A percentile compares a stretch with the other conserved stretches of the same genome.
phyloP scores from a whole-genome alignment of 2,797 vertebrate species.

The Sebastes itinus region DNA sequence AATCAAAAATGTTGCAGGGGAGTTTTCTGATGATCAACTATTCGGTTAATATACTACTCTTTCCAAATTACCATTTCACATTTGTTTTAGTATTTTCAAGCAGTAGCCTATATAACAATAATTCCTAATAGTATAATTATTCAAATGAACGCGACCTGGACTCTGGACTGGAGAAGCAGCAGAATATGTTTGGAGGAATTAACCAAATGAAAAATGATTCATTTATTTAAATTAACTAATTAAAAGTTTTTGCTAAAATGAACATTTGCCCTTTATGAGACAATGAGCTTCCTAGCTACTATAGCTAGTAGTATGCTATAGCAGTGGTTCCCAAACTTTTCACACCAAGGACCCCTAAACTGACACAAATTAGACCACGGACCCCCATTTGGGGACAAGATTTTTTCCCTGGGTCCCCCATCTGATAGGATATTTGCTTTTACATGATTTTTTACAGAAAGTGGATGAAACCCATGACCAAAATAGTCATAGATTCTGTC shows the following conservation, averaged over 20 bases:
- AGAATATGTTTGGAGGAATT: neutral
- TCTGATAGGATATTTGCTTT: too few species aligned
- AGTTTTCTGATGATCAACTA: too few species aligned
- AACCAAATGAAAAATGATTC: neutral
- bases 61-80: neutral
- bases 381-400: too few species aligned
- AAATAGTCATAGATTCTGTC: too few species aligned
- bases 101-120: neutral
- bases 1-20: neutral
- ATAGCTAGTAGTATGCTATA: neutral
- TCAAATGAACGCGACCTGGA: neutral
- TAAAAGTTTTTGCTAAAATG: neutral
- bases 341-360: too few species aligned
- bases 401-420: fast-evolving
- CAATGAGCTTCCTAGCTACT: neutral
- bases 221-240: neutral
- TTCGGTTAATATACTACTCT: fast-evolving
- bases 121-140: neutral
- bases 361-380: too few species aligned
- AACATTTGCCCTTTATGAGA: neutral
- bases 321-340: too few species aligned
- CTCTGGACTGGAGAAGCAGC: neutral
- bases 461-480: too few species aligned
- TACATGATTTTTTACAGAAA: too few species aligned
- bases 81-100: neutral